Conservation (phyloP, 2,797 vertebrate species). For the Aulostomus chinensis region DNA sequence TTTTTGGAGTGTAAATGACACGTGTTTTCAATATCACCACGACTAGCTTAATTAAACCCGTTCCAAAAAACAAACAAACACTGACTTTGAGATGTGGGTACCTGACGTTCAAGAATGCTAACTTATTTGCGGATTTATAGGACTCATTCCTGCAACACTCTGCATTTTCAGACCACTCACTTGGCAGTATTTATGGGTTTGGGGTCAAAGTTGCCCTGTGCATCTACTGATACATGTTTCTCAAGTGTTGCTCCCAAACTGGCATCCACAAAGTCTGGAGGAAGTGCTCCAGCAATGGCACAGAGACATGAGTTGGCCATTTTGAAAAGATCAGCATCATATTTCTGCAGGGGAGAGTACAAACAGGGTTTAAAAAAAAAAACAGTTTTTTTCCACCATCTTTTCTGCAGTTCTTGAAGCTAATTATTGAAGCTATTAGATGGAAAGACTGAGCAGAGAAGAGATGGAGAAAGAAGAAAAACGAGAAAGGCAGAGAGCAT, state of each 20-base stretch:
- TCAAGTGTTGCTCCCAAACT: slow-evolving; percentile 86
- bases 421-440: background rate
- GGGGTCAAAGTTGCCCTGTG: slow-evolving; percentile 97
- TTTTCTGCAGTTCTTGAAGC: background rate
- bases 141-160: background rate
- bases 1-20: no score
- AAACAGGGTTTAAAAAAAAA: slow-evolving; percentile 1
- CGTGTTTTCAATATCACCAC: no score
- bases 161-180: slow-evolving; percentile 77
- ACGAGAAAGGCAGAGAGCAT: slow-evolving; percentile 9
- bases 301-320: slow-evolving; percentile 94
- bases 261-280: slow-evolving; percentile 94
- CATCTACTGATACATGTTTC: slow-evolving; percentile 90
- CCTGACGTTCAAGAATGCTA: no score
- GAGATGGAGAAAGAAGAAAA: background rate
- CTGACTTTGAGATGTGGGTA: no score
- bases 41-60: no score
- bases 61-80: no score
- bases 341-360: slow-evolving; percentile 83
- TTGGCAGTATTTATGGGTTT: slow-evolving; percentile 93
- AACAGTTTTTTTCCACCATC: no score
- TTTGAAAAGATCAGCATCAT: slow-evolving; percentile 94
- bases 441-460: slow-evolving; percentile 3
- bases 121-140: no score
- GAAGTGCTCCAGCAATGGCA: slow-evolving; percentile 92